A percentile compares a stretch with the other conserved stretches of the same genome.
These are phyloP conservation scores for Galeopterus variegatus DNA, from an alignment of 2,113 vertebrate genomes.

Conservation along the genomic window DNA sequence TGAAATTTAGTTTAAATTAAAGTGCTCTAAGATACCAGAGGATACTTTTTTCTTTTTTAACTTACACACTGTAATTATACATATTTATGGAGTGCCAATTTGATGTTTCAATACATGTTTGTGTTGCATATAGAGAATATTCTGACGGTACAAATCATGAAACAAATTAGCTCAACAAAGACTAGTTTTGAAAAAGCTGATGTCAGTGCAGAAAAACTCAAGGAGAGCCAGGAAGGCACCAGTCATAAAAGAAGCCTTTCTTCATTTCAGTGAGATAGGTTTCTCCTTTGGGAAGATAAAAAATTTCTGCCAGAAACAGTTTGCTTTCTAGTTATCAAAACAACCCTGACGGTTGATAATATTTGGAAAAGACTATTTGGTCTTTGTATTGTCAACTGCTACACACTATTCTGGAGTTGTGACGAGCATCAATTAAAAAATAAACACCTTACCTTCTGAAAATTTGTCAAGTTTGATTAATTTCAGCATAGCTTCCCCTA, in stretches of 20 bases:
- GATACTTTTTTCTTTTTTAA: not conserved
- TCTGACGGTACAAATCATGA: conserved; percentile 29
- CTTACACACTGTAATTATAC: not conserved
- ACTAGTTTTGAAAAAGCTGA: conserved; percentile 2
- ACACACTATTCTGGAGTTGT: conserved; percentile 50
- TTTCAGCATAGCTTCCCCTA: not conserved
- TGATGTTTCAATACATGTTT: not conserved
- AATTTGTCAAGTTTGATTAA: not conserved
- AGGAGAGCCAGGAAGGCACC: not conserved
- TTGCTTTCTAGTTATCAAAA: conserved; percentile 63
- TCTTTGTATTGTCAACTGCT: conserved; percentile 31
- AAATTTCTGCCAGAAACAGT: not conserved
- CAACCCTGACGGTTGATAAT: conserved; percentile 28
- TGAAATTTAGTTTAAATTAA: not conserved
- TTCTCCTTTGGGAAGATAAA: conserved; percentile 12
- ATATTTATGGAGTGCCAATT: not conserved
- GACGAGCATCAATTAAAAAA: conserved; percentile 36
- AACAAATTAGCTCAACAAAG: conserved; percentile 31
- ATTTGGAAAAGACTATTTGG: conserved; percentile 1
- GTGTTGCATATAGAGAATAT: not conserved
- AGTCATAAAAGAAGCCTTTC: not conserved
- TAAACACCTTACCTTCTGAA: conserved; percentile 15
- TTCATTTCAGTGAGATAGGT: not conserved
- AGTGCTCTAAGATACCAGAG: not conserved
- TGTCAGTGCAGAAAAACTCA: conserved; percentile 16